phyloP scores from a whole-genome alignment of 2,113 vertebrate genomes.

The Vidua macroura region DNA sequence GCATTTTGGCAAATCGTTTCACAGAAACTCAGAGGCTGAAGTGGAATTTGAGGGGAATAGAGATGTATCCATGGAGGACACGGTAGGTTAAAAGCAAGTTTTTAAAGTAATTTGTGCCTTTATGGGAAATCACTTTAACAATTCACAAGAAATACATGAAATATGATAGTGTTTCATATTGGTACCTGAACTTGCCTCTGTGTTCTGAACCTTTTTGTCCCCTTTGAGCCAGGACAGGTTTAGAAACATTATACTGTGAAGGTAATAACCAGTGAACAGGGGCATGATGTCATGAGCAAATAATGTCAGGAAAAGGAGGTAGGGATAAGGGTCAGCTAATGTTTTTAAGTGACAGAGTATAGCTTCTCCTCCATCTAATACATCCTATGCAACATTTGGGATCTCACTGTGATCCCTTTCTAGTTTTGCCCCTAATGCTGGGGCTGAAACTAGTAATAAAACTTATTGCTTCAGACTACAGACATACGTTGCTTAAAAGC shows the following conservation, averaged over 20 bases:
- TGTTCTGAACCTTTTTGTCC: neutral
- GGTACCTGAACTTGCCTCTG: neutral
- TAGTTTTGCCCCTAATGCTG: neutral
- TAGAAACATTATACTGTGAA: neutral
- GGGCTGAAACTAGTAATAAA: neutral
- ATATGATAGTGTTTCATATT: neutral
- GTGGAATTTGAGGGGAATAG: neutral
- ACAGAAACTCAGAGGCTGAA: neutral
- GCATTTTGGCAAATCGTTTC: neutral
- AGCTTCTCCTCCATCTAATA: neutral
- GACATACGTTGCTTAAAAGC: no score
- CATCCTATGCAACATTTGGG: neutral
- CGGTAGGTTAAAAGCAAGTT: slow-evolving; percentile 43
- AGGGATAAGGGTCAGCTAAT: neutral
- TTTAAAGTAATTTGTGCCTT: slow-evolving; percentile 4
- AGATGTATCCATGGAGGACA: slow-evolving; percentile 18
- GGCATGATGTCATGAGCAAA: neutral
- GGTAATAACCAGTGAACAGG: neutral
- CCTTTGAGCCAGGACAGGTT: neutral
- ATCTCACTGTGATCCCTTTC: neutral
- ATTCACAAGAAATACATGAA: slow-evolving; percentile 16
- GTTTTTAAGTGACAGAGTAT: neutral
- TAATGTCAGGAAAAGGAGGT: neutral
- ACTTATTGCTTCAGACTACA: neutral
- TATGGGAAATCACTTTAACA: slow-evolving; percentile 11